Conservation (phyloP, 2,888 invertebrate genomes). For the Drosophila borealis region DNA sequence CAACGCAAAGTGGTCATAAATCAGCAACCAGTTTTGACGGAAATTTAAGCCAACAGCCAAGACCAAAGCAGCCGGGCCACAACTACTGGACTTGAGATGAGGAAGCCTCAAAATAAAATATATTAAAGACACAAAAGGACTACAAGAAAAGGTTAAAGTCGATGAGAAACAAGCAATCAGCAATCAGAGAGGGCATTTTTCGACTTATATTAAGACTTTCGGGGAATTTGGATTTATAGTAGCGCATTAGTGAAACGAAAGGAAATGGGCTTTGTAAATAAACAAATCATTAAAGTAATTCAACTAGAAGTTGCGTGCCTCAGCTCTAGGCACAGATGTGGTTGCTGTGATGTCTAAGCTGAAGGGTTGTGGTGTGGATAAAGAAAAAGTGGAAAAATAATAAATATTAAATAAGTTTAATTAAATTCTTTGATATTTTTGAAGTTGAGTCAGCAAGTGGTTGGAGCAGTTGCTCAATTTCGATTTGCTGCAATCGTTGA, state of each 20-base stretch:
- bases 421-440: neutral
- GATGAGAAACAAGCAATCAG: constrained; percentile 1
- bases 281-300: neutral
- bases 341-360: too few relatives aligned
- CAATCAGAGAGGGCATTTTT: neutral
- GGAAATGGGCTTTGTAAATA: neutral
- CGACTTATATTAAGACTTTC: neutral
- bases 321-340: too few relatives aligned
- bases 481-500: neutral
- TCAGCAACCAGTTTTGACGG: constrained; percentile 70
- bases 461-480: neutral
- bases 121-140: constrained; percentile 25
- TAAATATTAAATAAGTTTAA: too few relatives aligned
- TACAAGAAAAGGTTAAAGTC: constrained; percentile 1
- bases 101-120: neutral
- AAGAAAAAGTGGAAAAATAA: too few relatives aligned
- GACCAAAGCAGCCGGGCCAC: neutral
- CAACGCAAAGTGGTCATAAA: constrained; percentile 56
- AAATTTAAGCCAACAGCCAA: constrained; percentile 58
- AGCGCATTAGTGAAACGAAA: neutral
- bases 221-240: neutral
- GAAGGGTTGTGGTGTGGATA: too few relatives aligned
- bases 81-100: constrained; percentile 8
- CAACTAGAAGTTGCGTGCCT: neutral
- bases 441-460: neutral